These are phyloP conservation scores for Brachyptera putata DNA, from an alignment of 2,888 invertebrate genomes.

Conservation along the genomic window DNA sequence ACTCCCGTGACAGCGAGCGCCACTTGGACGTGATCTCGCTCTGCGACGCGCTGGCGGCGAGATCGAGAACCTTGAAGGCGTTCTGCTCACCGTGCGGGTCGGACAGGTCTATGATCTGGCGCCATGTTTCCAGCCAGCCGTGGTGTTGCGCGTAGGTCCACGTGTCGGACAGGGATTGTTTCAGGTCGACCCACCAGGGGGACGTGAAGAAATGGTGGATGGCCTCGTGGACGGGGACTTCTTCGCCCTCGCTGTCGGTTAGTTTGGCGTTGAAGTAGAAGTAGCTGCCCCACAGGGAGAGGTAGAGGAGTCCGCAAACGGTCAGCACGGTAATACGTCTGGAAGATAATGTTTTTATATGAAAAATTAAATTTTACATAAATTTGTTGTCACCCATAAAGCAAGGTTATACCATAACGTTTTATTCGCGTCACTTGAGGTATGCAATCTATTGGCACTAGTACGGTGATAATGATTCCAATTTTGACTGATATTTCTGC, in stretches of 20 bases:
- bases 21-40: constrained; percentile 80
- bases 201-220: constrained; percentile 85
- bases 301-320: constrained; percentile 61
- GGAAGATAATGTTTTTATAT: no score
- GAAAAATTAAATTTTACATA: no score
- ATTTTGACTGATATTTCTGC: no score
- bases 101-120: constrained; percentile 75
- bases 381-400: no score
- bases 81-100: constrained; percentile 90
- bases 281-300: constrained; percentile 70
- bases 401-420: no score
- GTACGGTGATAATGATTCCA: no score
- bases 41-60: constrained; percentile 62
- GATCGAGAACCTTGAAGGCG: constrained; percentile 65
- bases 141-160: constrained; percentile 77
- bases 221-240: constrained; percentile 83
- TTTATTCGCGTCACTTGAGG: no score
- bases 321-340: constrained; percentile 46
- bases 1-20: constrained; percentile 74
- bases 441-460: no score
- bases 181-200: constrained; percentile 78
- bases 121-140: constrained; percentile 86
- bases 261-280: constrained; percentile 85
- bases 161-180: constrained; percentile 66
- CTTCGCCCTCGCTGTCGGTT: constrained; percentile 79